Evolutionary conservation across 2,888 invertebrate species (phyloP).

Genomic region (Drosophila picticornis): DNA sequence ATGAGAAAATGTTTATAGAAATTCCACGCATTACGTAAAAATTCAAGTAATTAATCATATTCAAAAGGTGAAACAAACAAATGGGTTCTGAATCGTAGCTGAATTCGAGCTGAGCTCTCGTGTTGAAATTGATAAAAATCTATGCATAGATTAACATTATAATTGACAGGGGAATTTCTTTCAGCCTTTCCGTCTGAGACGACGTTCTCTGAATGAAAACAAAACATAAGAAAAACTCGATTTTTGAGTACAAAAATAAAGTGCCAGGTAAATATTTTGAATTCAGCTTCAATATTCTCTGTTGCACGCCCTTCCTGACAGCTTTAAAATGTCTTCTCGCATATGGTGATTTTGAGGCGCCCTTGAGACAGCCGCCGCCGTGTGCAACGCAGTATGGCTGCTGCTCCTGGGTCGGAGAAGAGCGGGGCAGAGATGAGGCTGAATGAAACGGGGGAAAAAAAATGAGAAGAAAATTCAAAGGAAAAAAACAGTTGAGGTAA

Average conservation of each 20-base stretch:
- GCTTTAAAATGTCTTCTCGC: conserved; percentile 25
- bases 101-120: not conserved
- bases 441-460: conserved; percentile 4
- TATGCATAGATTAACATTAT: not conserved
- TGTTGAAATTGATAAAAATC: not conserved
- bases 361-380: conserved; percentile 57
- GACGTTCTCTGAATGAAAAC: not conserved
- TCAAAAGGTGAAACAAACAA: not conserved
- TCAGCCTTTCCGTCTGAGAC: not conserved
- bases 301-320: conserved; percentile 2
- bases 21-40: conserved; percentile 4
- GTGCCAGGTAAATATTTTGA: conserved; percentile 31
- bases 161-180: not conserved
- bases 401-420: not conserved
- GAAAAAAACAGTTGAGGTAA: not conserved
- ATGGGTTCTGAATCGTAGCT: not conserved
- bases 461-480: not conserved
- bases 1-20: not conserved
- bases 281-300: conserved; percentile 24
- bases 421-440: not conserved
- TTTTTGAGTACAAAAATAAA: not conserved
- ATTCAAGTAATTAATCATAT: conserved; percentile 16
- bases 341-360: conserved; percentile 44
- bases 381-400: conserved; percentile 44
- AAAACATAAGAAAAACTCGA: not conserved